Conservation (phyloP, 2,113 vertebrate species). For the Ceuthmochares aereus region DNA sequence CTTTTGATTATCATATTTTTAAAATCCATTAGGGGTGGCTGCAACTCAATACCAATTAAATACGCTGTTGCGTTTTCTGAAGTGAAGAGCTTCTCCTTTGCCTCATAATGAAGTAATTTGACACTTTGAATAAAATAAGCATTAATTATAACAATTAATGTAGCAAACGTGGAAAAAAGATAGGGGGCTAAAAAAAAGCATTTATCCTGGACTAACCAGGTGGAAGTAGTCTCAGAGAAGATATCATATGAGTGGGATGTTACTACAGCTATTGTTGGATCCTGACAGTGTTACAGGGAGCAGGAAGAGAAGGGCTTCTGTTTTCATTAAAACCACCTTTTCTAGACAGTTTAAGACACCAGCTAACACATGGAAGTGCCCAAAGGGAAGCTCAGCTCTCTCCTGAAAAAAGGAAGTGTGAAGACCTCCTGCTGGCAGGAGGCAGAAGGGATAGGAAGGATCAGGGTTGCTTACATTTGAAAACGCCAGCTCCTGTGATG, state of each 20-base stretch:
- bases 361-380: background rate
- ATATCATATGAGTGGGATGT: accelerated
- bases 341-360: background rate
- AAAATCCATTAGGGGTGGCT: conserved; percentile 6
- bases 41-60: conserved; percentile 46
- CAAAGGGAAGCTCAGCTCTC: background rate
- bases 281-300: background rate
- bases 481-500: background rate
- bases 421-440: background rate
- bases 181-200: background rate
- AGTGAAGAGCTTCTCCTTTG: conserved; percentile 3
- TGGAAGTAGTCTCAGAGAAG: background rate
- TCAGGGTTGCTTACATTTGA: background rate
- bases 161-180: conserved; percentile 11
- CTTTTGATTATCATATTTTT: conserved; percentile 32
- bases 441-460: background rate
- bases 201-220: background rate
- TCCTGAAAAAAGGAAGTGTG: background rate
- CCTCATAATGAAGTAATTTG: background rate
- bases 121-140: conserved; percentile 46
- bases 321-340: background rate
- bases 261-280: background rate
- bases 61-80: background rate
- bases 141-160: conserved; percentile 27
- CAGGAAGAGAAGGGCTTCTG: background rate